These are phyloP conservation scores for Brachionichthys hirsutus DNA, from an alignment of 2,113 vertebrate genomes.

Conservation along the genomic window DNA sequence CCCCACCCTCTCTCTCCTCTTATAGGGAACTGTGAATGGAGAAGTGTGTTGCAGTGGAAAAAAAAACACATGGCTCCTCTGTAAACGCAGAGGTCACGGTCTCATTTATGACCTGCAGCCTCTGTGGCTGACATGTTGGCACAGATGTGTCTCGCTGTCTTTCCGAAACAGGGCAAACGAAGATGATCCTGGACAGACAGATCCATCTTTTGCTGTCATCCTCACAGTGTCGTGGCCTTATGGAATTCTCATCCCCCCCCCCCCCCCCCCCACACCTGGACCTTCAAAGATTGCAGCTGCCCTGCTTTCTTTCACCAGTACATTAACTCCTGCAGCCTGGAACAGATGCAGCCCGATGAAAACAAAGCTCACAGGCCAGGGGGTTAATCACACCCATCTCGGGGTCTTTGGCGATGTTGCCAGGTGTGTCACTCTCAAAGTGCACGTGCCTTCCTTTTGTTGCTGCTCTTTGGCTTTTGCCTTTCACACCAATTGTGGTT, in stretches of 20 bases:
- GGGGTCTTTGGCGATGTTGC: slow-evolving; percentile 40
- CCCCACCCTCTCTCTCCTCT: too few relatives aligned
- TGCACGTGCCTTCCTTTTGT: slow-evolving; percentile 53
- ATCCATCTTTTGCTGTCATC: slow-evolving; percentile 39
- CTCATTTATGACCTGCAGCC: slow-evolving; percentile 55
- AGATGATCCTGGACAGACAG: slow-evolving; percentile 34
- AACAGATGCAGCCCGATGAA: slow-evolving; percentile 58
- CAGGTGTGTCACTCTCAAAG: slow-evolving; percentile 64
- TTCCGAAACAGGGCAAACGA: slow-evolving; percentile 12
- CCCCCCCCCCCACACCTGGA: too few relatives aligned
- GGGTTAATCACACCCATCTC: slow-evolving; percentile 62
- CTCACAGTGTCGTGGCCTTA: slow-evolving; percentile 18
- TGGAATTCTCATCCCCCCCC: slow-evolving; percentile 15
- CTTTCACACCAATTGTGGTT: slow-evolving; percentile 28
- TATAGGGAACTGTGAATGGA: slow-evolving; percentile 11
- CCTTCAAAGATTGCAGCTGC: slow-evolving; percentile 46
- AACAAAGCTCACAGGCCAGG: slow-evolving; percentile 54
- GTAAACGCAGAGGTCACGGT: slow-evolving; percentile 61
- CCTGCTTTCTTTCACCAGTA: slow-evolving; percentile 39
- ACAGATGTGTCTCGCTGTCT: slow-evolving; percentile 35
- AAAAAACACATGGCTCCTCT: slow-evolving; percentile 39
- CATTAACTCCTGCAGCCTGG: slow-evolving; percentile 59
- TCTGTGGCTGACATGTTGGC: slow-evolving; percentile 32
- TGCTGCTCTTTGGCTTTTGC: slow-evolving; percentile 46
- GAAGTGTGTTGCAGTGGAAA: slow-evolving; percentile 39